phyloP scores from a whole-genome alignment of 2,113 vertebrate genomes.

The Peromyscus californicus region DNA sequence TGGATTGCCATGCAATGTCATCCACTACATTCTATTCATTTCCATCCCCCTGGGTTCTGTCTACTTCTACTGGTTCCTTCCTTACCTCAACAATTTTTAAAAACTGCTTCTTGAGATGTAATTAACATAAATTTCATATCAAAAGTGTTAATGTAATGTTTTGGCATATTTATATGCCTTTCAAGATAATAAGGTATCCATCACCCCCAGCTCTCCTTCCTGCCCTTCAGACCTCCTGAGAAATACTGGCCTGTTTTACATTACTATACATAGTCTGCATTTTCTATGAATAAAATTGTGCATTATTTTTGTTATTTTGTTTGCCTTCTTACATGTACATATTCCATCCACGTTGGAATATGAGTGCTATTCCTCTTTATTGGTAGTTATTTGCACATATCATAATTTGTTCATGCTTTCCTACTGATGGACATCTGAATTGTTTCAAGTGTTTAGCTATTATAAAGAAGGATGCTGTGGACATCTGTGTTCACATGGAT shows the following conservation, averaged over 20 bases:
- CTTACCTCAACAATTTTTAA: not conserved
- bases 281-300: conserved; percentile 10
- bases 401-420: not conserved
- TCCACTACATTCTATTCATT: not conserved
- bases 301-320: not conserved
- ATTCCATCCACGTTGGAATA: not conserved
- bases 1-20: not conserved
- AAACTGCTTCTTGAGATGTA: not conserved
- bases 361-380: not conserved
- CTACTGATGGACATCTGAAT: not conserved
- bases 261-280: not conserved
- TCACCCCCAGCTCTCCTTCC: not conserved
- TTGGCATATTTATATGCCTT: not conserved
- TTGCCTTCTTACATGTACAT: not conserved
- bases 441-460: not conserved
- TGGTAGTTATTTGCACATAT: not conserved
- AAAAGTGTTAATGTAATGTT: not conserved
- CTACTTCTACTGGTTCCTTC: not conserved
- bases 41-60: not conserved
- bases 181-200: not conserved
- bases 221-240: not conserved
- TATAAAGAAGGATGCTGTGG: not conserved
- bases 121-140: not conserved
- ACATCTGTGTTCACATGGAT: not conserved
- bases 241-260: not conserved